Evolutionary conservation across 1,140 invertebrate species (phyloP).

Genomic region (Pygmarrhopalites habei): DNA sequence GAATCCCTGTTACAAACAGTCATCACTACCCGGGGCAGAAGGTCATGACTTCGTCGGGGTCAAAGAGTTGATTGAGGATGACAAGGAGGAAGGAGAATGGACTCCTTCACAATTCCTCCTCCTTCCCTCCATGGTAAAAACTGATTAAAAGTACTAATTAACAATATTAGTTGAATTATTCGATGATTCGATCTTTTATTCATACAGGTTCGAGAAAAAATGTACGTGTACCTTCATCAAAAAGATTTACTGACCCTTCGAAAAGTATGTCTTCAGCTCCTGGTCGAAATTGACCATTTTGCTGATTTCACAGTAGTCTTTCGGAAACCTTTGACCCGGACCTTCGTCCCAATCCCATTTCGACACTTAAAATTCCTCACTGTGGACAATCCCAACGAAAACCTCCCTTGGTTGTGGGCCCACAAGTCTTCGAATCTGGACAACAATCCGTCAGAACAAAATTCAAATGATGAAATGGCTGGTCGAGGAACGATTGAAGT

Average conservation of each 20-base stretch:
- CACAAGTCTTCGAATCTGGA: not conserved
- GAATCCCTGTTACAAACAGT: too few species aligned
- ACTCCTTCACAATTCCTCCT: not conserved
- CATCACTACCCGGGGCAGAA: too few species aligned
- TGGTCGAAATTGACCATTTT: not conserved
- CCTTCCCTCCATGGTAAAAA: not conserved
- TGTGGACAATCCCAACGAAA: not conserved
- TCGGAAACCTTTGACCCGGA: slow-evolving; percentile 1
- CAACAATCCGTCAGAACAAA: not conserved
- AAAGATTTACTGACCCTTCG: not conserved
- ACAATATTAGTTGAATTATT: too few species aligned
- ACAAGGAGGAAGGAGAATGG: too few species aligned
- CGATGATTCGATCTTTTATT: too few species aligned
- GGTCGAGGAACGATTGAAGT: not conserved
- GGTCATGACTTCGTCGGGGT: too few species aligned
- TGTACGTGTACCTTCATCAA: not conserved
- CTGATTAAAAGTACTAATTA: too few species aligned
- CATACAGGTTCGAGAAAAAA: slow-evolving; percentile 8
- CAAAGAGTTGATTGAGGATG: too few species aligned
- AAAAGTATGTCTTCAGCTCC: not conserved
- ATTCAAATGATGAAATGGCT: not conserved
- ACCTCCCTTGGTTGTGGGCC: slow-evolving; percentile 5
- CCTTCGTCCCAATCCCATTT: not conserved
- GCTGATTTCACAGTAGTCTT: not conserved
- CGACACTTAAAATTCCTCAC: slow-evolving; percentile 3